phyloP scores from a whole-genome alignment of 2,888 invertebrate species.

The Anorthoa munda region DNA sequence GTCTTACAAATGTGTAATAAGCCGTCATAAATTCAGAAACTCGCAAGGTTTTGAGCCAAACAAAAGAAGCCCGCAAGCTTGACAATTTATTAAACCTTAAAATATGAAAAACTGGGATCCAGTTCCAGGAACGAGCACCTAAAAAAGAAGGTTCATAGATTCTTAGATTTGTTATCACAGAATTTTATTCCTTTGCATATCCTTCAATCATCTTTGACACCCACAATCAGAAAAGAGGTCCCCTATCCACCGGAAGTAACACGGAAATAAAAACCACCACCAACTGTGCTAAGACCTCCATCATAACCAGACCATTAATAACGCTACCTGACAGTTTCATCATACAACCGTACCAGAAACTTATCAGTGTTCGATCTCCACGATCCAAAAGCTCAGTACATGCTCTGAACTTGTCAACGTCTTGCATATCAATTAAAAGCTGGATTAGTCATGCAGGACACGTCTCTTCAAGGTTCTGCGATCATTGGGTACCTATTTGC shows the following conservation, averaged over 20 bases:
- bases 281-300: slow-evolving; percentile 25
- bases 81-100: neutral
- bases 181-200: neutral
- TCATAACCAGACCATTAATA: slow-evolving; percentile 17
- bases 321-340: slow-evolving; percentile 48
- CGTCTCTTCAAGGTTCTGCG: slow-evolving; percentile 33
- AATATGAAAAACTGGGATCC: neutral
- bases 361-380: slow-evolving; percentile 51
- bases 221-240: neutral
- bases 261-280: slow-evolving; percentile 31
- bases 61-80: neutral
- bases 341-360: slow-evolving; percentile 38
- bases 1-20: too few species aligned
- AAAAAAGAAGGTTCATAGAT: too few species aligned
- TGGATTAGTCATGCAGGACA: slow-evolving; percentile 22
- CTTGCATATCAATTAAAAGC: slow-evolving; percentile 38
- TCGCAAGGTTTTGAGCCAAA: too few species aligned
- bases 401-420: slow-evolving; percentile 48
- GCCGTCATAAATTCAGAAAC: too few species aligned
- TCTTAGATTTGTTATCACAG: neutral
- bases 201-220: neutral
- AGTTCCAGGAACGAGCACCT: neutral
- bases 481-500: slow-evolving; percentile 5
- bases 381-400: slow-evolving; percentile 10
- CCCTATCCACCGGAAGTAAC: slow-evolving; percentile 22